Percentiles rank a stretch among this genome's conserved stretches.
Evolutionary conservation across 2,797 vertebrate genomes (phyloP).

Genomic region (Sternarchorhynchus goeldii): DNA sequence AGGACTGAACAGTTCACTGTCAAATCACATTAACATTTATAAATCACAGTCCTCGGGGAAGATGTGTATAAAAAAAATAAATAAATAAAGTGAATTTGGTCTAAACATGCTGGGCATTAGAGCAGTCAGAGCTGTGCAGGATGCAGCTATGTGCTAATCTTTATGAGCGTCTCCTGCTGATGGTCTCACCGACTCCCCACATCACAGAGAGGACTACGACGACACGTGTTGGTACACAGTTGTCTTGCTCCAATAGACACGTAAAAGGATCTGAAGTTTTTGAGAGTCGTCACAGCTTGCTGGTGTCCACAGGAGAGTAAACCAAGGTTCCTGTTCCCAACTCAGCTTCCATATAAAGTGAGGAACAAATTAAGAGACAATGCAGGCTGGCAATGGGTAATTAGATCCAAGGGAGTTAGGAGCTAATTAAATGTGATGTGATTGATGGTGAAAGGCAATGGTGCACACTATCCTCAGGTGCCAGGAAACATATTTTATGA

Average conservation of each 20-base stretch:
- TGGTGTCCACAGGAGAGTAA: neutral
- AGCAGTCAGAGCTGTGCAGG: neutral
- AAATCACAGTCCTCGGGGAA: neutral
- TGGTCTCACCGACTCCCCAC: neutral
- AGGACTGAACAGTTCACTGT: conserved; percentile 3
- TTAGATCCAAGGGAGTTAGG: neutral
- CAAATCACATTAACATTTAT: neutral
- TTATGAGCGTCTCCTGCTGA: neutral
- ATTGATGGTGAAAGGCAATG: too few species aligned
- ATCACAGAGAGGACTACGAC: conserved; percentile 1
- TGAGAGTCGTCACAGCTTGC: conserved; percentile 43
- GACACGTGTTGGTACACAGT: conserved; percentile 10
- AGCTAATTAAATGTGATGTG: neutral
- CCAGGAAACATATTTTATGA: neutral
- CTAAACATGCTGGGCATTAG: neutral
- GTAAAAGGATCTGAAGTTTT: conserved; percentile 59
- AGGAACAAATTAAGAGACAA: conserved; percentile 6
- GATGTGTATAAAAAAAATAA: neutral
- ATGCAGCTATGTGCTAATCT: neutral
- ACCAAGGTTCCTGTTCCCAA: neutral
- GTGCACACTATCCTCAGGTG: neutral
- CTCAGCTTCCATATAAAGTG: neutral
- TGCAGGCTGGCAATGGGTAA: too few species aligned
- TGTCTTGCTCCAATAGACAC: conserved; percentile 38
- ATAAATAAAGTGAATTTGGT: neutral